phyloP scores from a whole-genome alignment of 2,797 vertebrate species.

The Apodemus agrarius region DNA sequence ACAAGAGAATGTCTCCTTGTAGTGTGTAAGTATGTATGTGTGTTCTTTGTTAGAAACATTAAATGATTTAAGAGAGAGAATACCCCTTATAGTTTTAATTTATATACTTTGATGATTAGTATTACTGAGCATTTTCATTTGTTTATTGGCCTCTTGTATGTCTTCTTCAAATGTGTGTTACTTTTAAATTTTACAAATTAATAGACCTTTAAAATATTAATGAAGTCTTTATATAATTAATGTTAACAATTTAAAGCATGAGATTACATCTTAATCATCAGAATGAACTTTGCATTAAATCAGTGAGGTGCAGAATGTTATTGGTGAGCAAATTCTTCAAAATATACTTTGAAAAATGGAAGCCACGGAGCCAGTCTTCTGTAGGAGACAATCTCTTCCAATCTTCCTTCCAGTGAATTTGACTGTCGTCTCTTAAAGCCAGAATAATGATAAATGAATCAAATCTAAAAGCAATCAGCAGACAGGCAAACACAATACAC shows the following conservation, averaged over 20 bases:
- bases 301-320: constrained; percentile 20
- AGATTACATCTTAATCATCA: neutral
- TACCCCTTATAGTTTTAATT: neutral
- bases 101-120: neutral
- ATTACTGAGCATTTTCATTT: neutral
- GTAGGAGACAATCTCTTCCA: neutral
- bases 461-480: constrained; percentile 34
- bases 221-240: neutral
- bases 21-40: neutral
- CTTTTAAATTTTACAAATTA: constrained; percentile 49
- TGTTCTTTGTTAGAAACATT: neutral
- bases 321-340: neutral
- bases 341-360: neutral
- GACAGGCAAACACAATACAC: neutral
- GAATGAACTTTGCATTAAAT: neutral
- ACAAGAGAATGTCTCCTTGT: neutral
- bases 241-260: neutral
- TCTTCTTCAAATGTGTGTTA: neutral
- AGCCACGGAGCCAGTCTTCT: neutral
- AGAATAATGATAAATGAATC: constrained; percentile 14
- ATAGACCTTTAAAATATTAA: constrained; percentile 10
- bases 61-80: neutral
- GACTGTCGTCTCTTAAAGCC: neutral
- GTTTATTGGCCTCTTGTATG: neutral
- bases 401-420: constrained; percentile 12